These are phyloP conservation scores for Thunnus albacares DNA, from an alignment of 2,797 vertebrate species.

Conservation along the genomic window DNA sequence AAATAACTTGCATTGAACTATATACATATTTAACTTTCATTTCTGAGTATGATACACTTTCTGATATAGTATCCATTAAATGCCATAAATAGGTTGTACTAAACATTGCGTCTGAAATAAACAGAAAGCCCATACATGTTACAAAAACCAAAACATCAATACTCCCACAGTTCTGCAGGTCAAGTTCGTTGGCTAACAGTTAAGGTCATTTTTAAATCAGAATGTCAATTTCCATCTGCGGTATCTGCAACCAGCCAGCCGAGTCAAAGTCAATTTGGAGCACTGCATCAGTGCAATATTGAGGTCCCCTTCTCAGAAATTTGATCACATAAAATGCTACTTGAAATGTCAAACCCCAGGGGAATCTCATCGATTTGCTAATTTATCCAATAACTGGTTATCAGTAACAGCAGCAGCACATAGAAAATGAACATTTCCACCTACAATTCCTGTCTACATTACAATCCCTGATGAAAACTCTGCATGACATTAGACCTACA, in stretches of 20 bases:
- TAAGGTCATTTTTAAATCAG: constrained; percentile 61
- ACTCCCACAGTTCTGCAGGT: constrained; percentile 25
- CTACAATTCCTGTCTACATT: constrained; percentile 1
- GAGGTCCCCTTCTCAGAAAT: constrained; percentile 42
- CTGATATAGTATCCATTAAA: background rate
- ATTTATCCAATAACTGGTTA: constrained; percentile 60
- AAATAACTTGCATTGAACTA: background rate
- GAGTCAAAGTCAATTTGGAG: constrained; percentile 66
- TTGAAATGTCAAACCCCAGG: constrained; percentile 70
- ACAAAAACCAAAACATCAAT: background rate
- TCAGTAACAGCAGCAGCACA: constrained; percentile 23
- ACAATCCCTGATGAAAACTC: constrained; percentile 15
- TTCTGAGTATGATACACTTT: background rate
- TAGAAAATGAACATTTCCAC: constrained; percentile 49
- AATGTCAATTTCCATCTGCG: constrained; percentile 67
- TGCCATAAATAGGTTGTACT: background rate
- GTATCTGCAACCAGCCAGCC: constrained; percentile 43
- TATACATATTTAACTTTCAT: background rate
- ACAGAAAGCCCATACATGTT: background rate
- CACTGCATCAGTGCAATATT: constrained; percentile 28
- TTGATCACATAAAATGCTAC: constrained; percentile 64
- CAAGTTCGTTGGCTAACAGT: constrained; percentile 41
- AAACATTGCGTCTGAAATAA: constrained; percentile 1
- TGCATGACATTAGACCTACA: background rate
- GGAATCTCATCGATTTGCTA: constrained; percentile 61